Evolutionary conservation across 2,797 vertebrate species (phyloP), one percentile per base, ranked within the genome.

Genomic region (Galagoides demidoff): DNA sequence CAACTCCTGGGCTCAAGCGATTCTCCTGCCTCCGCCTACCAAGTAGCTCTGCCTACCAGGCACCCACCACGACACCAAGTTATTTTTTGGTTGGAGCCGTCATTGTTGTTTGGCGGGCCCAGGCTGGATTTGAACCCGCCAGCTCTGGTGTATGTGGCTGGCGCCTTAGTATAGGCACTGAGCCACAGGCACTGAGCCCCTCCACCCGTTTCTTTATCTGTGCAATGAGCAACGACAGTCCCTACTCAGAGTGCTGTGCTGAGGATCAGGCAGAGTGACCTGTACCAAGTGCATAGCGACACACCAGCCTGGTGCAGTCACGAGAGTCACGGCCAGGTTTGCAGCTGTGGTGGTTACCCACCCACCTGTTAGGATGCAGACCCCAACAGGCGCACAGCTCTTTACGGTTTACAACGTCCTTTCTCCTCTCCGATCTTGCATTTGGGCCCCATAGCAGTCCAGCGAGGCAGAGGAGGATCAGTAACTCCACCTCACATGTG

Each of bases 251-350:
- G 37, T 17, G 4, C 1, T 1, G 0, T 17, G 1, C 14, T 5
- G 19, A 55, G 13, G 61, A 14, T 27, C 27, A 59, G 31, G 73
- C 37, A 39, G n/a, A 63, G 29, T 0, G 1, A 29, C 63, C 39
- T 19, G 2, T 34, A 2, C 10, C 7, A 27, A 76, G 55, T 22
- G 39, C 92, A 34, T 1, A 0, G 27, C 31, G 20, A 29, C 20
- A 34, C 3, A 3, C 20, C 12, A 25, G 84, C 74, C 71, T 25
- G 0, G 8, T 2, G 0, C 29, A 2, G n/a, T 22, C 16, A 0
- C 52, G 31, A 7, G 0, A 2, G 45, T 12, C 11, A 14, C 34
- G 12, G 2, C 31, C 57, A 0, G 1, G 2, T 11, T n/a, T 27
- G 52, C 81, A 2, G 20, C 25, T 31, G 63, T 14, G 31, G 3